phyloP scores from a whole-genome alignment of 2,113 vertebrate genomes.

The Osmerus eperlanus region DNA sequence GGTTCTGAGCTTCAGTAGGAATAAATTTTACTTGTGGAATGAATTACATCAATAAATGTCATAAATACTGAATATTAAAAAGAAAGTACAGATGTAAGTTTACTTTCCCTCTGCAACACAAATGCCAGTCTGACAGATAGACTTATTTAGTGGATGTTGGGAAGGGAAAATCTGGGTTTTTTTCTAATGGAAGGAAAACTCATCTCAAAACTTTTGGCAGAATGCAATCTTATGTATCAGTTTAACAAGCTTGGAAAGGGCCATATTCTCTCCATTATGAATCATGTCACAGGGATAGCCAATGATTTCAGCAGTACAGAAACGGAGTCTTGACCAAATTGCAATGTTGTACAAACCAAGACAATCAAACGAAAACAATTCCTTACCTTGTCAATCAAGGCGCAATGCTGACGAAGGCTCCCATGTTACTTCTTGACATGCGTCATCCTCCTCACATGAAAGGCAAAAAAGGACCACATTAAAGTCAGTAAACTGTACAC shows the following conservation, averaged over 20 bases:
- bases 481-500: no score
- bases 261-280: conserved; percentile 25
- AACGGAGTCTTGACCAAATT: not conserved
- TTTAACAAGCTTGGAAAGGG: conserved; percentile 46
- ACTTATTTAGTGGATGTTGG: conserved; percentile 36
- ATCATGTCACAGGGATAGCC: conserved; percentile 27
- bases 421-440: no score
- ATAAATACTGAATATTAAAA: conserved; percentile 25
- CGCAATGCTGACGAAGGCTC: no score
- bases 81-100: conserved; percentile 22
- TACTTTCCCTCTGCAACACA: conserved; percentile 13
- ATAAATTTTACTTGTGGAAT: conserved; percentile 2
- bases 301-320: conserved; percentile 17
- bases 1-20: not conserved
- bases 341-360: no score
- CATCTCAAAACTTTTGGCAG: conserved; percentile 35
- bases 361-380: not conserved
- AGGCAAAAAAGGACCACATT: no score
- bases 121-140: conserved; percentile 9
- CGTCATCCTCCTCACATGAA: no score
- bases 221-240: conserved; percentile 33
- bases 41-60: conserved; percentile 34
- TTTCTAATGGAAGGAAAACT: conserved; percentile 47
- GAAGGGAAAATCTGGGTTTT: conserved; percentile 19
- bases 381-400: not conserved